Base-by-base conservation (phyloP, 2,797 vertebrate genomes). In the Gallirallus australis region DNA sequence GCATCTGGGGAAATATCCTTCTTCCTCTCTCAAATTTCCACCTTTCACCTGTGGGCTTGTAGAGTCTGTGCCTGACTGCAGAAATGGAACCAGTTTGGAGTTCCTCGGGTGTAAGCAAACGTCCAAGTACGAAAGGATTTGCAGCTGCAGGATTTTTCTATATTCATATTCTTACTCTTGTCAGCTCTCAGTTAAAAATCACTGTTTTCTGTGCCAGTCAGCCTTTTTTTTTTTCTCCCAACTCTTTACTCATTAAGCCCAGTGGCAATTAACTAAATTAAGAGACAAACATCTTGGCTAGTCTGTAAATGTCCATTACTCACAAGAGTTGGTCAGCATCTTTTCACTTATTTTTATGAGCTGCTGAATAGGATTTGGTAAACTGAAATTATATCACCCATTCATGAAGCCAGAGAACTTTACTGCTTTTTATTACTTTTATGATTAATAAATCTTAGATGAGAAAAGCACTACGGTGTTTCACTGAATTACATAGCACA, bases 211-310 rank as follows among this genome's bases (percentile, higher is more conserved):
- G 20, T 70, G 73, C 35, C 48, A 75, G 73, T n/a, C 70, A 82
- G 73, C 35, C 20, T 12, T 57, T 71, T 23, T 5, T 1, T 1
- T 7, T 7, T 6, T 3, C 15, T 15, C 40, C 40, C 40, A 15
- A 40, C 16, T 11, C 24, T 52, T 77, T 45, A 68, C 45, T 61
- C 45, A 75, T 86, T 85, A 91, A 76, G 45, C 37, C 24, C 3
- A 4, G 30, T 3, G 66, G 72, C 79, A 89, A 94, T 93, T 89
- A 92, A 50, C 75, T 89, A 85, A 93, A 93, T 79, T 82, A 93
- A 93, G 64, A 87, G 31, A 65, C 24, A 92, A 92, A 61, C 71
- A 87, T 80, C 71, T 85, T 69, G 45, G 48, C 45, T 53, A 87
- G 61, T 68, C 61, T 77, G 50, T 63, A 84, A 89, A 63, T 21